Percentiles rank a stretch among this genome's conserved stretches.
These are phyloP conservation scores for Panagrolaimus sp. DNA, from an alignment of 1,140 invertebrate genomes.

Conservation along the genomic window DNA sequence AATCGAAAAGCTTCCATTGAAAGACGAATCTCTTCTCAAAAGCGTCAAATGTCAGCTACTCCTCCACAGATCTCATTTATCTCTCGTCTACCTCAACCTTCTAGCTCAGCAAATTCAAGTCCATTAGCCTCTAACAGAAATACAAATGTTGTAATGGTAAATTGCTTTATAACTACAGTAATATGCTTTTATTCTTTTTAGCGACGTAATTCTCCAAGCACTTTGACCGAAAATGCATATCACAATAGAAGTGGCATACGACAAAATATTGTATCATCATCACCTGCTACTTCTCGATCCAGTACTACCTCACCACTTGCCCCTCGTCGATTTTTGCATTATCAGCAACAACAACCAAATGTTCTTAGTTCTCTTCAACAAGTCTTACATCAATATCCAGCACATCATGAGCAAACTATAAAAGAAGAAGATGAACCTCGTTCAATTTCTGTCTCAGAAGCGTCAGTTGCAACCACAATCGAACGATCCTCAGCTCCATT, in stretches of 20 bases:
- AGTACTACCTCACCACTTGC: slow-evolving; percentile 8
- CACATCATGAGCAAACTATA: slow-evolving; percentile 1
- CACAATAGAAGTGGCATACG: background rate
- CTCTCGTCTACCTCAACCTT: too few relatives aligned
- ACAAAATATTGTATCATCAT: background rate
- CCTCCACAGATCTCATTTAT: too few relatives aligned
- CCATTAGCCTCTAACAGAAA: too few relatives aligned
- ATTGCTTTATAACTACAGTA: too few relatives aligned
- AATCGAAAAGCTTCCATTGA: too few relatives aligned
- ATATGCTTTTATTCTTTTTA: background rate
- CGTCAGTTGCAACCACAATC: slow-evolving; percentile 4
- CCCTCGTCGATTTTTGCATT: background rate
- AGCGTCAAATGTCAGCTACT: too few relatives aligned
- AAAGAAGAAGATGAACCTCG: slow-evolving; percentile 11
- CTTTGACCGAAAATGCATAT: background rate
- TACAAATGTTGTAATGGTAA: too few relatives aligned
- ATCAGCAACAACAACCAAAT: slow-evolving; percentile 1
- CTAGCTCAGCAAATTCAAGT: too few relatives aligned
- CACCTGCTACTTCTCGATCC: background rate
- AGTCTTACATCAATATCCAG: background rate
- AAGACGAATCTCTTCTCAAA: too few relatives aligned
- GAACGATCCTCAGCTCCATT: slow-evolving; percentile 1
- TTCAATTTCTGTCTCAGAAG: slow-evolving; percentile 6
- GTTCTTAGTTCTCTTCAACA: background rate
- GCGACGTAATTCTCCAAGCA: background rate